Evolutionary conservation across 1,140 invertebrate genomes (phyloP).

Genomic region (Schmidtea mediterranea): DNA sequence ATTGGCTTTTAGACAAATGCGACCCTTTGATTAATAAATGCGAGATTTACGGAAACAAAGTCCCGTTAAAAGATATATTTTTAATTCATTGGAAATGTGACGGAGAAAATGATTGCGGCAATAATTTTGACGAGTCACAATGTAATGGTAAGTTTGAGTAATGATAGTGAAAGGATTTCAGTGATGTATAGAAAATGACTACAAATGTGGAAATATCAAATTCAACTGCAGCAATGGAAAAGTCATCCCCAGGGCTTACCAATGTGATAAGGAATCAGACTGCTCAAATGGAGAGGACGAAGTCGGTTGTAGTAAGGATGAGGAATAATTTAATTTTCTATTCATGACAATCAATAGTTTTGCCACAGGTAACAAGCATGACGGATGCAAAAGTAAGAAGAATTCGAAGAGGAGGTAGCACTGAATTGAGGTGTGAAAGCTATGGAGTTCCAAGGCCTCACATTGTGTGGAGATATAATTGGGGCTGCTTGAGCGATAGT

Average conservation of each 20-base stretch:
- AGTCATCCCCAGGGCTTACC: constrained; percentile 68
- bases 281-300: constrained; percentile 67
- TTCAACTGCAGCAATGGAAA: constrained; percentile 20
- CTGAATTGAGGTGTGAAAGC: not conserved
- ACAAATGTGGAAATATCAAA: not conserved
- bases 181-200: not conserved
- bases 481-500: not conserved
- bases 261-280: constrained; percentile 64
- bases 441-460: not conserved
- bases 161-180: not conserved
- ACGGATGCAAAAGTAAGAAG: not conserved
- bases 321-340: not conserved
- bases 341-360: not conserved
- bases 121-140: constrained; percentile 36
- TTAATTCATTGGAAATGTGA: constrained; percentile 15
- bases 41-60: not conserved
- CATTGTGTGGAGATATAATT: not conserved
- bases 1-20: not conserved
- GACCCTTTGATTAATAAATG: constrained; percentile 1
- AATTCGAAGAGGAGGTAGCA: not conserved
- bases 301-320: constrained; percentile 51
- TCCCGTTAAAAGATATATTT: not conserved
- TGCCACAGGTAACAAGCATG: not conserved
- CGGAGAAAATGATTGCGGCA: constrained; percentile 12
- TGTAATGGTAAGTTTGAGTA: constrained; percentile 18